phyloP scores from a whole-genome alignment of 2,113 vertebrate genomes.

The Pluvialis apricaria region DNA sequence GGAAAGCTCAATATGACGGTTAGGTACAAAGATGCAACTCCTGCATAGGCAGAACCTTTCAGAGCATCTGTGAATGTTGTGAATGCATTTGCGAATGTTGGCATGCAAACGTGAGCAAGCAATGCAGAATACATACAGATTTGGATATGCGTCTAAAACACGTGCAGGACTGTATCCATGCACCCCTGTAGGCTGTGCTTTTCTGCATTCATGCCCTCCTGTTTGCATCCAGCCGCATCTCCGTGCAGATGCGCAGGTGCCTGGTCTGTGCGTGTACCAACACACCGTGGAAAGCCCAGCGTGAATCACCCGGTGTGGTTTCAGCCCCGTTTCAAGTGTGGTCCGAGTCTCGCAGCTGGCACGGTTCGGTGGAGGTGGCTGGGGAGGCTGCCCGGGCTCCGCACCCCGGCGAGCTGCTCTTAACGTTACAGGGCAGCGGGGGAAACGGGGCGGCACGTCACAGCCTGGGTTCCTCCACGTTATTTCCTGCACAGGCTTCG shows the following conservation, averaged over 20 bases:
- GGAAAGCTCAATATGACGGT: background rate
- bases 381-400: background rate
- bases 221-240: rapidly evolving
- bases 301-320: rapidly evolving
- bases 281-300: rapidly evolving
- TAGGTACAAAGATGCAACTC: background rate
- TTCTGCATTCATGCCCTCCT: background rate
- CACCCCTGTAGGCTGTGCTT: background rate
- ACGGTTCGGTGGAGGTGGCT: rapidly evolving
- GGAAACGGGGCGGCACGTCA: background rate
- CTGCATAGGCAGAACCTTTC: background rate
- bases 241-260: rapidly evolving
- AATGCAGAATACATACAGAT: too few species aligned
- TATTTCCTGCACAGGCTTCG: background rate
- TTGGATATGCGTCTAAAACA: background rate
- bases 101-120: background rate
- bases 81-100: background rate
- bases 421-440: rapidly evolving
- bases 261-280: background rate
- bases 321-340: rapidly evolving
- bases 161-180: background rate
- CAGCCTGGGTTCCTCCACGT: background rate
- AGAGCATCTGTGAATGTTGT: background rate
- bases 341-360: background rate
- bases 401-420: background rate